Evolutionary conservation across 2,888 invertebrate species (phyloP).

Genomic region (Drosophila histrio): DNA sequence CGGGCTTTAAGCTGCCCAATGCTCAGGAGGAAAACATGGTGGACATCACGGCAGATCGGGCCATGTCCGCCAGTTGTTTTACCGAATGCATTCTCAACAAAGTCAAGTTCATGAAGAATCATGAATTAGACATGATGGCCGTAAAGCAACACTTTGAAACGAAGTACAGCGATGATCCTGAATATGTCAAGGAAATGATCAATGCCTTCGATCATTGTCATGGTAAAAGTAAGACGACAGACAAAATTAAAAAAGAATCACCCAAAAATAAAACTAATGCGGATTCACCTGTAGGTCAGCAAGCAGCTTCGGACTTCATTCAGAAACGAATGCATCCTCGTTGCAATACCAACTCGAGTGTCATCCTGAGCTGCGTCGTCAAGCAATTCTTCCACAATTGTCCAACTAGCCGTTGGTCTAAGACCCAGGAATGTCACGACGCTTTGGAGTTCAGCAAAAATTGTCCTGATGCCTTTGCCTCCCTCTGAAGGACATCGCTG

Average conservation of each 20-base stretch:
- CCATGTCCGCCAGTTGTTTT: constrained; percentile 68
- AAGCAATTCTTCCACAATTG: constrained; percentile 76
- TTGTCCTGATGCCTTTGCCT: constrained; percentile 56
- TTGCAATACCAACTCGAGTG: constrained; percentile 68
- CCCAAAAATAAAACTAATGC: neutral
- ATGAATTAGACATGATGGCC: constrained; percentile 62
- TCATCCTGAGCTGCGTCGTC: constrained; percentile 69
- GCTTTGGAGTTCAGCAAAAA: constrained; percentile 59
- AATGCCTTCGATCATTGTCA: constrained; percentile 78
- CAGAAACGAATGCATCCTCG: neutral
- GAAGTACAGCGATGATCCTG: constrained; percentile 54
- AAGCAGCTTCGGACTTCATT: constrained; percentile 29
- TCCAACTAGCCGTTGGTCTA: constrained; percentile 70
- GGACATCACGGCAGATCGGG: constrained; percentile 67
- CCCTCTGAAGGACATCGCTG: constrained; percentile 7
- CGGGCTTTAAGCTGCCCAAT: constrained; percentile 58
- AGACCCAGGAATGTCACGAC: constrained; percentile 62
- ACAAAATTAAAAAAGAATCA: too few relatives aligned
- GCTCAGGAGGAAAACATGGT: constrained; percentile 66
- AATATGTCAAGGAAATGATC: constrained; percentile 73
- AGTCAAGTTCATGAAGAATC: constrained; percentile 56
- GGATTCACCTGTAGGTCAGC: neutral
- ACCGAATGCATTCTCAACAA: constrained; percentile 65
- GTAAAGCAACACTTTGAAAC: constrained; percentile 45
- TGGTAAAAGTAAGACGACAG: constrained; percentile 49